Evolutionary conservation across 2,888 invertebrate genomes (phyloP), one percentile per base, ranked within the genome.

Genomic region (Labia minor): DNA sequence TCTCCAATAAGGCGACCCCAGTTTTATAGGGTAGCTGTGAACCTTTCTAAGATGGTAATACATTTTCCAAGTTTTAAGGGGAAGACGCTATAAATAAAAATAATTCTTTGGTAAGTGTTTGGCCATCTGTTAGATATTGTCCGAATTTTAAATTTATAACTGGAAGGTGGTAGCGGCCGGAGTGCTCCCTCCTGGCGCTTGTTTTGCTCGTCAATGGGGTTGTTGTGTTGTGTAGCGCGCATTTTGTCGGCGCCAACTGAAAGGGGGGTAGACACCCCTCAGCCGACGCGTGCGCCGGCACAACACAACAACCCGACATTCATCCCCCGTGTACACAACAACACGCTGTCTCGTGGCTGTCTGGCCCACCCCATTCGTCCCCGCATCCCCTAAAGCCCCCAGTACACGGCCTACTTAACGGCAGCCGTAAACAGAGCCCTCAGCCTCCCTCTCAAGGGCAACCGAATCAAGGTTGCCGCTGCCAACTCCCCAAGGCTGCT

Each of bases 151-250:
- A 26, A 26, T 26, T 26, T 26, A 26, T 26, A 26, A 26, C 26
- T 26, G 26, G 26, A 6, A 26, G 26, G 26, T 26, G 26, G 26
- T 26, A 8, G 26, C 26, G 26, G 26, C 26, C 4, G 8, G 26
- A 8, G 26, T 26, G 26, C 26, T 26, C 8, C 4, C 16, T 49
- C n/a, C 6, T 3, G 49, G 49, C 3, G 49, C n/a, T 49, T 49
- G 49, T 49, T 49, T 11, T 49, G 49, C 49, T 16, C n/a, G 49
- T 49, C n/a, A 49, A 11, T 49, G 49, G 49, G 49, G 49, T 16
- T 49, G 49, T 49, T 49, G 49, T 49, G 49, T 49, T 49, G 49
- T 49, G 49, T 49, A n/a, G 49, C 49, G 49, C 49, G 49, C 49
- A 49, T 49, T 49, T 26, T 3, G 49, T 16, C 49, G 49, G 49